Evolutionary conservation across 2,888 invertebrate species (phyloP).

Genomic region (Nasonovia ribisnigri): DNA sequence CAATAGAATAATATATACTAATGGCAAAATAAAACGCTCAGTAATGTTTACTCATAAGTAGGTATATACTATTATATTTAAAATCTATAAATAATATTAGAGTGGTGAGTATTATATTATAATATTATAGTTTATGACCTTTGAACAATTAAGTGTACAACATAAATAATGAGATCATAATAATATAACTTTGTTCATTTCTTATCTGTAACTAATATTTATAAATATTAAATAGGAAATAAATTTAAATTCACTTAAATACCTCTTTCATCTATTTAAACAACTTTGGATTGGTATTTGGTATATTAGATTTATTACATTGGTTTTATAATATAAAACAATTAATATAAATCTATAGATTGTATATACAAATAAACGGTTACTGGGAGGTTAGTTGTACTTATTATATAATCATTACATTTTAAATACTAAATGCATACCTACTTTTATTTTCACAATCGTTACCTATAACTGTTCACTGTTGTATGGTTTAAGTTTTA

Average conservation of each 20-base stretch:
- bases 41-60: background rate
- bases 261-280: background rate
- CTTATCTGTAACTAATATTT: background rate
- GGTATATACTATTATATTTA: background rate
- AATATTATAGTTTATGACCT: background rate
- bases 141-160: background rate
- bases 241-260: background rate
- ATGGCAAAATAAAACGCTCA: background rate
- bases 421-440: background rate
- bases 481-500: no score
- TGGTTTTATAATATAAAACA: background rate
- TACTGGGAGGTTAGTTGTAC: background rate
- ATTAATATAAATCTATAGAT: background rate
- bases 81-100: background rate
- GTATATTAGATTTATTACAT: background rate
- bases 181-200: background rate
- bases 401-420: background rate
- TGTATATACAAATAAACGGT: background rate
- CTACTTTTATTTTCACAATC: background rate
- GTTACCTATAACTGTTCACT: background rate
- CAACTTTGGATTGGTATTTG: background rate
- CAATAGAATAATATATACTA: background rate
- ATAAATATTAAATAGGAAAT: background rate
- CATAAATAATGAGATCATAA: slow-evolving; percentile 9
- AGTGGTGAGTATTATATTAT: background rate